phyloP scores from a whole-genome alignment of 2,113 vertebrate genomes.

The Circaetus cinerascens region DNA sequence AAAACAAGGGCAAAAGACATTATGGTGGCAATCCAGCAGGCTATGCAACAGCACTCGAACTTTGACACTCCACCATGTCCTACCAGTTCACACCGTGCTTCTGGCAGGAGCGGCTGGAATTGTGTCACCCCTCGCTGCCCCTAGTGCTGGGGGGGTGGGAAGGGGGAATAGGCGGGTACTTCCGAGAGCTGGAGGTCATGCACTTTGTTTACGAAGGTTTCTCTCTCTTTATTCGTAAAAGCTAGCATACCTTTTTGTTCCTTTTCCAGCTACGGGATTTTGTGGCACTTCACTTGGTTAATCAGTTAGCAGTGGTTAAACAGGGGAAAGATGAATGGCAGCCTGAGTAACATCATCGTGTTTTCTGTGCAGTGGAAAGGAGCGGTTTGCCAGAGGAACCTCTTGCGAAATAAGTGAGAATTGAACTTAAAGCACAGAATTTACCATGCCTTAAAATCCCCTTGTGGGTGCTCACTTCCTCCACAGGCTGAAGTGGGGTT shows the following conservation, averaged over 20 bases:
- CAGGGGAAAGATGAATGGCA: slow-evolving; percentile 22
- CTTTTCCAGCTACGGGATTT: neutral
- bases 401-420: slow-evolving; percentile 24
- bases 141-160: neutral
- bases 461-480: neutral
- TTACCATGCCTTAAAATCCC: neutral
- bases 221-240: neutral
- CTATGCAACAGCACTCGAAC: neutral
- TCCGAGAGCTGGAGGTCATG: neutral
- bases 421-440: neutral
- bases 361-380: neutral
- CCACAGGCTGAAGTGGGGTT: neutral
- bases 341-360: neutral
- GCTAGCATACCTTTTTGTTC: neutral
- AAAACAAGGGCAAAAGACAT: neutral
- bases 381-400: slow-evolving; percentile 12
- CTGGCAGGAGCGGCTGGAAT: neutral
- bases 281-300: slow-evolving; percentile 28
- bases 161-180: neutral
- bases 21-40: neutral
- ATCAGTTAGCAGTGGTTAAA: slow-evolving; percentile 60
- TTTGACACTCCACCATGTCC: neutral
- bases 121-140: neutral
- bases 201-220: neutral
- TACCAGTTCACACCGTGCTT: neutral